A percentile compares a stretch with the other conserved stretches of the same genome.
These are phyloP conservation scores for Unio delphinus DNA, from an alignment of 2,888 invertebrate species.

Conservation along the genomic window DNA sequence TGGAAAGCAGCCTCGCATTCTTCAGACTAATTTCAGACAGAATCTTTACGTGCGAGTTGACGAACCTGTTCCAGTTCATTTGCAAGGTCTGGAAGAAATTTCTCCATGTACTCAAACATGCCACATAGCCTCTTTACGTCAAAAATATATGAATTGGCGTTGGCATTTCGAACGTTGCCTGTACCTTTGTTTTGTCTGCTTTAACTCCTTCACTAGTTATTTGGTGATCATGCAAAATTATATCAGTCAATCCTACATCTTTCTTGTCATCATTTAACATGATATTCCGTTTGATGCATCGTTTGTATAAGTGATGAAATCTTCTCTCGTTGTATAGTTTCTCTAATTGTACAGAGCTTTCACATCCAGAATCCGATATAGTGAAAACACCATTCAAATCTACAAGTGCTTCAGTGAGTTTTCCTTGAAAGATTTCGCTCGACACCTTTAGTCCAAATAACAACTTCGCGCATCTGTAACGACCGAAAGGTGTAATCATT, in stretches of 20 bases:
- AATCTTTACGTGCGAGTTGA: constrained; percentile 6
- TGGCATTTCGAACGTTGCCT: constrained; percentile 26
- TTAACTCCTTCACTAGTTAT: constrained; percentile 29
- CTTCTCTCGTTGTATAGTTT: constrained; percentile 18
- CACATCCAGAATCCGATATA: constrained; percentile 13
- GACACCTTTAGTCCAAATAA: constrained; percentile 19
- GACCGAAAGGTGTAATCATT: constrained; percentile 44
- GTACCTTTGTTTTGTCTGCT: constrained; percentile 21
- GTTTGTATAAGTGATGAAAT: constrained; percentile 1
- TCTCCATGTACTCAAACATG: constrained; percentile 36
- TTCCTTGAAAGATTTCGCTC: constrained; percentile 32
- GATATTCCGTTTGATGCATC: background rate
- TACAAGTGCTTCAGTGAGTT: constrained; percentile 21
- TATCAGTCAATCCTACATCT: constrained; percentile 5
- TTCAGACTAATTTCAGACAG: constrained; percentile 2
- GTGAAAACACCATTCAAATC: constrained; percentile 24
- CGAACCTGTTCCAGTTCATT: constrained; percentile 16
- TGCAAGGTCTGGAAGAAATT: constrained; percentile 17
- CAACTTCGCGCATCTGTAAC: constrained; percentile 28
- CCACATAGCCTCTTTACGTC: constrained; percentile 34
- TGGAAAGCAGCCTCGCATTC: no score
- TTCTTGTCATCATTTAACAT: background rate
- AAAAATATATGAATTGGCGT: constrained; percentile 21
- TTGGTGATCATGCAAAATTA: constrained; percentile 27
- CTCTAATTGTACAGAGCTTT: constrained; percentile 17